These are phyloP conservation scores for Florisuga fusca DNA, from an alignment of 2,797 vertebrate species.

Conservation along the genomic window DNA sequence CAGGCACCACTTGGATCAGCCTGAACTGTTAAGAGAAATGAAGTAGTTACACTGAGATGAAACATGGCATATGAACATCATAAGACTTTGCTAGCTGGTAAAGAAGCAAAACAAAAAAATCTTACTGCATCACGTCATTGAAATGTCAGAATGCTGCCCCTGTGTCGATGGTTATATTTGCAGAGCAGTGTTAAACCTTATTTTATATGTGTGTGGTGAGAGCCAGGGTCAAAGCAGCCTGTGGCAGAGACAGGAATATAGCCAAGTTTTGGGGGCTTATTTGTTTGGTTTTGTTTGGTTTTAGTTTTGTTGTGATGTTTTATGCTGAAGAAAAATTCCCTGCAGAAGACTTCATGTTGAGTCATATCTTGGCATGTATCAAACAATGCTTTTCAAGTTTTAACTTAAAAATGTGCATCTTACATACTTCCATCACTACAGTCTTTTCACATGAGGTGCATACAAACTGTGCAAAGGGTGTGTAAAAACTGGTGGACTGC, in stretches of 20 bases:
- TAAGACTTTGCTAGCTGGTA: neutral
- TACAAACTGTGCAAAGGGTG: neutral
- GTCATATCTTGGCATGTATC: neutral
- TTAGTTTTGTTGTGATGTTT: neutral
- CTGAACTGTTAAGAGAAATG: neutral
- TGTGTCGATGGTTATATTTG: fast-evolving
- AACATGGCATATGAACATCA: neutral
- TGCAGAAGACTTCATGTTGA: neutral
- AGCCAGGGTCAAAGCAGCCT: neutral
- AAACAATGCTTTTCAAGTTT: neutral
- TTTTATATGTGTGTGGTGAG: neutral
- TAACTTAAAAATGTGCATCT: neutral
- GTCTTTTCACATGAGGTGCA: neutral
- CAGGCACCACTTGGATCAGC: neutral
- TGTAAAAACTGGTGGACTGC: neutral
- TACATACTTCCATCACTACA: neutral
- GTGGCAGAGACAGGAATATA: neutral
- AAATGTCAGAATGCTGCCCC: neutral
- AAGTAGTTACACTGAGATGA: neutral
- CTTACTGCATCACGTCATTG: neutral
- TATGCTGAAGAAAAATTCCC: neutral
- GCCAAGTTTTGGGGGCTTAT: neutral
- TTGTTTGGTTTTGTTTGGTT: neutral
- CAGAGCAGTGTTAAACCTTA: neutral
- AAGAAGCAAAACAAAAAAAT: neutral